A percentile compares a stretch with the other conserved stretches of the same genome.
phyloP scores from a whole-genome alignment of 2,888 invertebrate species.

The Ecliptopera silaceata region DNA sequence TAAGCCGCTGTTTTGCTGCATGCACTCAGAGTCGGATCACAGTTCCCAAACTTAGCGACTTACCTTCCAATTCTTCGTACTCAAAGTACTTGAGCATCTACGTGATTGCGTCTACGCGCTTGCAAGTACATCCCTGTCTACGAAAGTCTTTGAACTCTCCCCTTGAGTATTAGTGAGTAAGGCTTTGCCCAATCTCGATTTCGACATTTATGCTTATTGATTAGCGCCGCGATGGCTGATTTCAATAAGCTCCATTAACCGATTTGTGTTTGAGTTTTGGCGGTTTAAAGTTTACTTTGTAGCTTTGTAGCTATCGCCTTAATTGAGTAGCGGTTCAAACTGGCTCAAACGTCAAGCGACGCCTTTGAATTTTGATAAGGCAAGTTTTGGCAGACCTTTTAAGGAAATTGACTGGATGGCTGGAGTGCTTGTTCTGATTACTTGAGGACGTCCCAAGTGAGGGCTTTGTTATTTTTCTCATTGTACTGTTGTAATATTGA shows the following conservation, averaged over 20 bases:
- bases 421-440: constrained; percentile 18
- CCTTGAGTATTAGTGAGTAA: constrained; percentile 56
- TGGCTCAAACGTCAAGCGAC: constrained; percentile 46
- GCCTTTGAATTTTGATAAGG: constrained; percentile 40
- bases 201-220: constrained; percentile 79
- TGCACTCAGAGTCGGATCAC: constrained; percentile 42
- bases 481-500: background rate
- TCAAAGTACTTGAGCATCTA: constrained; percentile 22
- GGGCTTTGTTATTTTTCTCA: background rate
- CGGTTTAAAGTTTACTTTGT: constrained; percentile 62
- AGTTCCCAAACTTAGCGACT: constrained; percentile 11
- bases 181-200: constrained; percentile 66
- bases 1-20: constrained; percentile 49
- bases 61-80: background rate
- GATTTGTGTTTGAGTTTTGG: constrained; percentile 69
- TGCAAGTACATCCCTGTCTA: constrained; percentile 49
- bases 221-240: constrained; percentile 65
- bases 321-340: constrained; percentile 56
- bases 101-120: constrained; percentile 30
- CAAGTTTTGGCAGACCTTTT: constrained; percentile 37
- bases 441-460: background rate
- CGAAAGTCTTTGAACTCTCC: constrained; percentile 72
- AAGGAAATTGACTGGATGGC: constrained; percentile 29
- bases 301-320: constrained; percentile 56
- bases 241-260: constrained; percentile 78